Base-by-base conservation (phyloP, 2,888 invertebrate genomes). In the Cheilosia soror region DNA sequence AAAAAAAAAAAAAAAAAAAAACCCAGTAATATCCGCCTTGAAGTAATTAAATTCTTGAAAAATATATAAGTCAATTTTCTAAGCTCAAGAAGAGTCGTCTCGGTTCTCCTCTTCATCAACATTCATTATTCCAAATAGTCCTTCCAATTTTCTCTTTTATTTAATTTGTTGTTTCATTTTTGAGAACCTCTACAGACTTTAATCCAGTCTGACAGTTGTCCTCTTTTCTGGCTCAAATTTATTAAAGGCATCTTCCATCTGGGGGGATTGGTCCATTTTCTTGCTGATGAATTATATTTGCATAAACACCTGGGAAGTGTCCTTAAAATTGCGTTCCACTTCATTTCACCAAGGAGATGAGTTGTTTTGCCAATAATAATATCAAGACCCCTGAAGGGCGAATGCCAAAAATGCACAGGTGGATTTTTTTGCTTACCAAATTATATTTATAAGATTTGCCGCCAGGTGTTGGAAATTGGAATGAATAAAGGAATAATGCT, bases 241-340 rank as follows among this genome's bases (percentile, higher is more conserved):
- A 47, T 47, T 47, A 20, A 3, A 9, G 15, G 47, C 55, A 49
- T 49, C 49, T 62, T 13, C 53, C 31, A 5, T n/a, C 62, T 9
- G 42, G 1, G n/a, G 11, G 13, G 0, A n/a, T 25, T 20, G 20
- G 20, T 20, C n/a, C 20, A 65, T 27, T 51, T 53, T 25, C 55
- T 51, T 58, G 42, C n/a, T 47, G 49, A 53, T 40, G 55, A 75
- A 57, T 75, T 75, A 65, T 63, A 82, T 82, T 82, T 82, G 71
- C 71, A 72, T 77, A 77, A 82, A 55, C 72, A 82, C 72, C 82
- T 82, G 78, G 47, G 60, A 65, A 77, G 60, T 77, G 65, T 71
- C 71, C 53, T 60, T 40, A 53, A 77, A 66, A 72, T 58, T 78
- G 71, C 47, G 60, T 77, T 77, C 71, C 55, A 66, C 78, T 77